Evolutionary conservation across 2,888 invertebrate species (phyloP).

Genomic region (Pandemis cinnamomeana): DNA sequence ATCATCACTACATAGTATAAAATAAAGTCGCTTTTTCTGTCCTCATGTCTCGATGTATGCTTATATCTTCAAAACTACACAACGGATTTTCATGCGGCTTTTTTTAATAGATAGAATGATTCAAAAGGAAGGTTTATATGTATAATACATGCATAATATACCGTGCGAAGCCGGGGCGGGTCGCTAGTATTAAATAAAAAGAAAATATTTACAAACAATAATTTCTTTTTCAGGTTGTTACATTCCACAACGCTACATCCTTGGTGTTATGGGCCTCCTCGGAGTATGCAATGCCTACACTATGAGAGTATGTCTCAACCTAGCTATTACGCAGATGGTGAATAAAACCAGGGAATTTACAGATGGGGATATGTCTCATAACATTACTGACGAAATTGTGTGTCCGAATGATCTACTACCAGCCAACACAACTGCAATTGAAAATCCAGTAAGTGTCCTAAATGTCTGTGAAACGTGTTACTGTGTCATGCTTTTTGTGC

Average conservation of each 20-base stretch:
- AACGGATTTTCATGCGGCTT: too few relatives aligned
- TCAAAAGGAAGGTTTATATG: too few relatives aligned
- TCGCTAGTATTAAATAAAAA: too few relatives aligned
- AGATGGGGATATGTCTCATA: constrained; percentile 42
- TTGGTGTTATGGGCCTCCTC: constrained; percentile 89
- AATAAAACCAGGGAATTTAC: constrained; percentile 48
- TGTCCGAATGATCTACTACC: constrained; percentile 61
- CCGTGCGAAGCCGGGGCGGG: too few relatives aligned
- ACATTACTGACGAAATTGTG: constrained; percentile 37
- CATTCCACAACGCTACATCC: constrained; percentile 87
- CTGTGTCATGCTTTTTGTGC: too few relatives aligned
- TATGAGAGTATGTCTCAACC: constrained; percentile 88
- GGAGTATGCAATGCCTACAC: constrained; percentile 90
- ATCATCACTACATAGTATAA: too few relatives aligned
- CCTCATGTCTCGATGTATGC: too few relatives aligned
- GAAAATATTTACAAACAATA: not conserved
- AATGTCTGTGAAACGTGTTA: not conserved
- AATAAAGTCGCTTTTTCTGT: too few relatives aligned
- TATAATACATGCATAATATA: too few relatives aligned
- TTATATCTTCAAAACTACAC: too few relatives aligned
- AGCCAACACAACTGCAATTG: constrained; percentile 39
- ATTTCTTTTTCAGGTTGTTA: constrained; percentile 75
- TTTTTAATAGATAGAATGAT: too few relatives aligned
- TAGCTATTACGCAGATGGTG: constrained; percentile 90
- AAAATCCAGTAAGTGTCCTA: constrained; percentile 65